These are phyloP conservation scores for Chironomus tentans DNA, from an alignment of 2,888 invertebrate species.

Conservation along the genomic window DNA sequence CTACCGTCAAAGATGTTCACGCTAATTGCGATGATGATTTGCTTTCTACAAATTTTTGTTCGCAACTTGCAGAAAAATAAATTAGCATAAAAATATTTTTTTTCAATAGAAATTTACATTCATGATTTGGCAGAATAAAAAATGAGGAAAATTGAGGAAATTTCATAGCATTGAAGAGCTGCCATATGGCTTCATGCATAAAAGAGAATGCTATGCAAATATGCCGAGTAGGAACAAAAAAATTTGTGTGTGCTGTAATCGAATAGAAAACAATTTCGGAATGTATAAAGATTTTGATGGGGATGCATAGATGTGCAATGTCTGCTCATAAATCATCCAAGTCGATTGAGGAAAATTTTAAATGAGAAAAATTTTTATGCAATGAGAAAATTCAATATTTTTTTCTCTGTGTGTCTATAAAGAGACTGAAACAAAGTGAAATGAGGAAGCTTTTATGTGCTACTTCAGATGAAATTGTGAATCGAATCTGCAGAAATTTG, in stretches of 20 bases:
- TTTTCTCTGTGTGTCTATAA: too few relatives aligned
- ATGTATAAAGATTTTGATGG: too few relatives aligned
- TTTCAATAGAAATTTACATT: not conserved
- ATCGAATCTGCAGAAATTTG: not conserved
- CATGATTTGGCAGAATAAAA: not conserved
- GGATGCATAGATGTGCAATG: not conserved
- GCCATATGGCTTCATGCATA: not conserved
- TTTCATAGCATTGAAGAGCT: not conserved
- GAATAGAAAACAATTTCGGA: too few relatives aligned
- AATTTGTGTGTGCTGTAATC: too few relatives aligned
- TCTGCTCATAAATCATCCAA: constrained; percentile 11
- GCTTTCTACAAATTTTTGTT: too few relatives aligned
- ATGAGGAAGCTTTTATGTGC: too few relatives aligned
- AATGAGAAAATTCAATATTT: not conserved
- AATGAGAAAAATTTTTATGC: not conserved
- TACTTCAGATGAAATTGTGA: not conserved
- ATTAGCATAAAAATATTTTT: too few relatives aligned
- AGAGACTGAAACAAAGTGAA: too few relatives aligned
- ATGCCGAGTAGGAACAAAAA: too few relatives aligned
- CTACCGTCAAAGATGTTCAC: too few relatives aligned
- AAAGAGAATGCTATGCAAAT: not conserved
- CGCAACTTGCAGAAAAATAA: too few relatives aligned
- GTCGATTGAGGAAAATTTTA: not conserved
- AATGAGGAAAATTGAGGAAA: not conserved
- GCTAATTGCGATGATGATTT: too few relatives aligned